Conservation (phyloP, 1,140 invertebrate species). For the Procambarus virginalis region DNA sequence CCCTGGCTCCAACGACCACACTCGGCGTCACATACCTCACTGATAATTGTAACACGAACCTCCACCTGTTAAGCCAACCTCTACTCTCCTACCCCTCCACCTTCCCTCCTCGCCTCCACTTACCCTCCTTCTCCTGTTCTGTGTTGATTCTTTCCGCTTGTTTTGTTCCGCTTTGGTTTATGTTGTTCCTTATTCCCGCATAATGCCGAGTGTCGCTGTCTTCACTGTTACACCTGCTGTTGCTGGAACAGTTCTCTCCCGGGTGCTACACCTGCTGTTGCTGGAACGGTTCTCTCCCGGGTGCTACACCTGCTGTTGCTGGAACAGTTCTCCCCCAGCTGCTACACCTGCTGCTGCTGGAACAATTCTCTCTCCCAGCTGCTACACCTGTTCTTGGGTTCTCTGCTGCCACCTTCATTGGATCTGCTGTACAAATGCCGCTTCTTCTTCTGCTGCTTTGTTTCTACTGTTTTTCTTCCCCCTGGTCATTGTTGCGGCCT, state of each 20-base stretch:
- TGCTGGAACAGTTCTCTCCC: not conserved
- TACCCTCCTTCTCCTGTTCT: not conserved
- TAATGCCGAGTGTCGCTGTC: not conserved
- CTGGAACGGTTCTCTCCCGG: not conserved
- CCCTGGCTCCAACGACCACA: slow-evolving; percentile 25
- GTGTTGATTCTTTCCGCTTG: not conserved
- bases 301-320: not conserved
- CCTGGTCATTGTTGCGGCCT: too few relatives aligned
- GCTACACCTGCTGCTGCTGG: not conserved
- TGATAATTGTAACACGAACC: slow-evolving; percentile 49
- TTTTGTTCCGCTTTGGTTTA: too few relatives aligned
- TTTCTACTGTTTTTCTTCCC: too few relatives aligned
- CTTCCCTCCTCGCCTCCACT: too few relatives aligned
- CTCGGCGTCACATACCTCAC: slow-evolving; percentile 31
- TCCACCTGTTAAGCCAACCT: too few relatives aligned
- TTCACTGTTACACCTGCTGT: not conserved
- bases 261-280: not conserved
- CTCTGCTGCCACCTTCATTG: not conserved
- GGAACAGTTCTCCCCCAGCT: not conserved
- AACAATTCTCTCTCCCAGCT: not conserved
- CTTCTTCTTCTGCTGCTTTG: too few relatives aligned
- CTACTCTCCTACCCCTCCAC: too few relatives aligned
- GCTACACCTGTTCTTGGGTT: not conserved
- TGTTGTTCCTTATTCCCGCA: too few relatives aligned
- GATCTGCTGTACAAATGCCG: too few relatives aligned